Base-by-base conservation (phyloP, 1,140 invertebrate species). In the Formica selysi region DNA sequence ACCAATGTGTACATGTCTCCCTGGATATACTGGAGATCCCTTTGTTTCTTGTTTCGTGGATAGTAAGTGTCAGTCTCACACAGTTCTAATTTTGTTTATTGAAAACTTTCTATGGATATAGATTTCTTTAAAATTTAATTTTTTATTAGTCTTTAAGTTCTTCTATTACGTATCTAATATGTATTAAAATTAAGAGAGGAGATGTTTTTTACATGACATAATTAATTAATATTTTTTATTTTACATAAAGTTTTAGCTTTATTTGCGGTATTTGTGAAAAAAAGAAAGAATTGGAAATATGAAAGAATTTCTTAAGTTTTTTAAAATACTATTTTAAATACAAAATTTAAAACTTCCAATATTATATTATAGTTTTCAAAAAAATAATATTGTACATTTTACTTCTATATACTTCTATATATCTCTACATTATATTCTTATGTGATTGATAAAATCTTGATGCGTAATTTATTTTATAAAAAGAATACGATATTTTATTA, bases 11-110 rank as follows among this genome's bases (percentile, higher is more conserved):
- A 93, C 93, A 41, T 98, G 97, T 93, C 92, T 96, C 48, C 92
- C 94, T 13, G 96, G 97, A 78, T 97, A 96, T 89, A 95, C 96
- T 29, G 97, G 97, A 61, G 97, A 98, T 95, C 97, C 97, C 16
- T 97, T 96, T 87, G 90, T 92, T 26, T 86, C 92, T 38, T 96
- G 95, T 85, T 86, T 26, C 67, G 70, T 85, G 68, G 84, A 89
- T 59, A 85, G 83, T 29, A 86, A 85, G 79, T 83, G 79, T 74
- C 44, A 65, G 22, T 65, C 22, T 29, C 10, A 68, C 19, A 26
- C 10, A 13, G 10, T 19, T 59, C 26, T 22, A 68, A 59, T 81
- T 4, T 19, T 68, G 7, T 70, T 41, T 16, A 54, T 2, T 16
- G 0, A 5, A 32, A 22, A 13, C 41, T 65, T 29, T 29, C 51